Percentiles rank a stretch among this genome's conserved stretches.
These are phyloP conservation scores for Coccyzus lansbergi DNA, from an alignment of 2,797 vertebrate species.

Conservation along the genomic window DNA sequence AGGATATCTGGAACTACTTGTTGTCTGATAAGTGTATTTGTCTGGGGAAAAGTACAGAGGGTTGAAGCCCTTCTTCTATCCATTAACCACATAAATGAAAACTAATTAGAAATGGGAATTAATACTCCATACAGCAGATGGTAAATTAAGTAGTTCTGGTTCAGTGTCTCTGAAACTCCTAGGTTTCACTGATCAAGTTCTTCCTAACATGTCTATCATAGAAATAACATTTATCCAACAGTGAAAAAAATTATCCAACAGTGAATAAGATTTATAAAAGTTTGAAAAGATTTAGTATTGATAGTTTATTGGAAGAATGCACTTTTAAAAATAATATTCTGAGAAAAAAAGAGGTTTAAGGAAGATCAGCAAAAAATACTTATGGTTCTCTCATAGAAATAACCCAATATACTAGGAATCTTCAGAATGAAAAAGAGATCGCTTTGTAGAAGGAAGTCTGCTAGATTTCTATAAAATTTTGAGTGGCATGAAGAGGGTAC, in stretches of 20 bases:
- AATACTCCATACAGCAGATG: neutral
- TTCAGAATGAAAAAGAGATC: neutral
- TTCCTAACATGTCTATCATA: neutral
- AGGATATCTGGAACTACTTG: neutral
- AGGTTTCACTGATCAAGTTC: neutral
- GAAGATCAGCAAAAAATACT: neutral
- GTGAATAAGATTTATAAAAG: neutral
- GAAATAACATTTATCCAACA: neutral
- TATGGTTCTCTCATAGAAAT: neutral
- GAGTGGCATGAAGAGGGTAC: neutral
- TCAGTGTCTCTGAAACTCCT: neutral
- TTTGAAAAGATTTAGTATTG: neutral
- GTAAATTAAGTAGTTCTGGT: neutral
- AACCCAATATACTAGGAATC: neutral
- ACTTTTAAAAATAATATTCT: neutral
- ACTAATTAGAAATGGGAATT: neutral
- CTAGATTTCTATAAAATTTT: neutral
- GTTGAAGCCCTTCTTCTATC: neutral
- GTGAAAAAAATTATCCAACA: neutral
- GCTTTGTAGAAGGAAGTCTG: neutral
- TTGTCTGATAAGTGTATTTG: neutral
- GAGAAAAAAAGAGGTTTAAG: neutral
- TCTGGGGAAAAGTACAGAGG: neutral
- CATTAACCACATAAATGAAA: neutral
- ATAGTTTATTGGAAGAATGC: neutral